A percentile compares a stretch with the other conserved stretches of the same genome.
phyloP scores from a whole-genome alignment of 2,113 vertebrate species.

The Rana temporaria region DNA sequence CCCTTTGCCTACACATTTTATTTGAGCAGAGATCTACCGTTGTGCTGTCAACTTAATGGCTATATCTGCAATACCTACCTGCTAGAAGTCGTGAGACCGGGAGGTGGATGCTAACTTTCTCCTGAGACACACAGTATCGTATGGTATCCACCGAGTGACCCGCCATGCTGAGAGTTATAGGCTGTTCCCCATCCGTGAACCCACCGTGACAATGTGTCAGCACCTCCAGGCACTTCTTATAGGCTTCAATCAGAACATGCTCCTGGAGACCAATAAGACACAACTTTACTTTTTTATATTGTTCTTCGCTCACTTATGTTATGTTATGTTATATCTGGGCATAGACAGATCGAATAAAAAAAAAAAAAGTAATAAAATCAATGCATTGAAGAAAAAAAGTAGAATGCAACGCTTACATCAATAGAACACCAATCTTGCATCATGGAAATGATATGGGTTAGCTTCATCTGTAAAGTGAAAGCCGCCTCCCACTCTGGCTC shows the following conservation, averaged over 20 bases:
- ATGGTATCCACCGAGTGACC: slow-evolving; percentile 94
- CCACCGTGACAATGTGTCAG: slow-evolving; percentile 89
- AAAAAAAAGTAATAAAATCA: too few species aligned
- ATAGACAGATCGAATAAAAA: too few species aligned
- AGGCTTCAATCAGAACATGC: slow-evolving; percentile 91
- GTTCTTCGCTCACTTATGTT: too few species aligned
- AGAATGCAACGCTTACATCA: slow-evolving; percentile 78
- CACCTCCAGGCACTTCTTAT: slow-evolving; percentile 88
- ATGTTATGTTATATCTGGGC: too few species aligned
- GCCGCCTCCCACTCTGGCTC: slow-evolving; percentile 99
- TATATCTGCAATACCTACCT: slow-evolving; percentile 72
- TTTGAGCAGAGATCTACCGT: too few species aligned
- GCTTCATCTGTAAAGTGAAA: slow-evolving; percentile 95
- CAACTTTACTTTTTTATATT: too few species aligned
- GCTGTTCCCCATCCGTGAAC: slow-evolving; percentile 91
- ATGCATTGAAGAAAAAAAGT: too few species aligned
- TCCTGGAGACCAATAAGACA: slow-evolving; percentile 75
- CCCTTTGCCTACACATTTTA: too few species aligned
- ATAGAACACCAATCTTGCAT: slow-evolving; percentile 96
- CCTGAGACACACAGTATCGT: slow-evolving; percentile 95
- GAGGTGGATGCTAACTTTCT: slow-evolving; percentile 97
- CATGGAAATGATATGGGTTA: slow-evolving; percentile 96
- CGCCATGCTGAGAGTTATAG: slow-evolving; percentile 88
- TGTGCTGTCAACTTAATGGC: too few species aligned
- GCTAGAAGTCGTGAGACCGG: slow-evolving; percentile 94